Evolutionary conservation across 1,140 invertebrate genomes (phyloP).

Genomic region (Limonius californicus): DNA sequence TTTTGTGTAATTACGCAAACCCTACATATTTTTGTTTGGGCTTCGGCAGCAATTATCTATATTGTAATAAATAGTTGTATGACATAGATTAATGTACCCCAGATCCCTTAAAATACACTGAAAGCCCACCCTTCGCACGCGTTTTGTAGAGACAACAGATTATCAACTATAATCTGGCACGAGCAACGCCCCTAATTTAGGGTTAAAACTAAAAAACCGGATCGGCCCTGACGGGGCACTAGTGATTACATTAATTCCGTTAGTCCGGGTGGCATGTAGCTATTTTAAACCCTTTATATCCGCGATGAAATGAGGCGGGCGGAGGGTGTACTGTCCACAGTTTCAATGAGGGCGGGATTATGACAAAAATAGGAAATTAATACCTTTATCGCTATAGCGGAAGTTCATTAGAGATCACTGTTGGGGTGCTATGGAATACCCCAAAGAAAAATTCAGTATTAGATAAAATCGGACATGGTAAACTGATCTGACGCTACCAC

Average conservation of each 20-base stretch:
- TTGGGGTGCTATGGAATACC: too few species aligned
- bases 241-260: neutral
- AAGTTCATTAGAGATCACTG: neutral
- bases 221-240: neutral
- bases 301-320: neutral
- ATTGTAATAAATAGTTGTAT: too few species aligned
- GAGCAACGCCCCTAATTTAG: neutral
- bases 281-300: neutral
- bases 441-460: too few species aligned
- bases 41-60: too few species aligned
- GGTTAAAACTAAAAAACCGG: conserved; percentile 1
- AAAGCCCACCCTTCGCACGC: neutral
- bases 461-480: too few species aligned
- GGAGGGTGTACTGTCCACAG: neutral
- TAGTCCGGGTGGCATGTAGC: neutral
- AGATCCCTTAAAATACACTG: neutral
- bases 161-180: neutral
- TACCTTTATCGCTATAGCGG: neutral
- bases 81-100: neutral
- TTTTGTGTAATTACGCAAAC: too few species aligned
- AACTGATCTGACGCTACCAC: too few species aligned
- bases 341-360: neutral
- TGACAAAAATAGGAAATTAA: neutral
- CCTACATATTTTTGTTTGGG: too few species aligned
- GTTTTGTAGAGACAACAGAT: neutral